phyloP scores from a whole-genome alignment of 2,888 invertebrate genomes.

The Strigamia transsilvanica region DNA sequence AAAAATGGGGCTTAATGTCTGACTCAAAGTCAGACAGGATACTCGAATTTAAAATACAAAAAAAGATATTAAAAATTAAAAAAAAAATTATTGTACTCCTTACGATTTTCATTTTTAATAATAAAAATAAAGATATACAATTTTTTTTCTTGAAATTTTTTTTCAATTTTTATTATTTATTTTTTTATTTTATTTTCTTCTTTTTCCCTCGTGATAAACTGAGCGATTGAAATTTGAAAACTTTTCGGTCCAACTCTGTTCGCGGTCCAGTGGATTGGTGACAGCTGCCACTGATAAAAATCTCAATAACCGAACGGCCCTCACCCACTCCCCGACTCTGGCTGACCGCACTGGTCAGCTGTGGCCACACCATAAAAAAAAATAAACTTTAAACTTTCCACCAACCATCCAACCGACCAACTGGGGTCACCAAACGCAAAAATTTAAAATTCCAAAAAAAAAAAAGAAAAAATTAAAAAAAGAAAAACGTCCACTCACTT shows the following conservation, averaged over 20 bases:
- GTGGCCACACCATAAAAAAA: slow-evolving; percentile 44
- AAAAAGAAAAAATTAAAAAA: neutral
- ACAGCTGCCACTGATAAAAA: slow-evolving; percentile 44
- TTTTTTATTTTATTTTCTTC: neutral
- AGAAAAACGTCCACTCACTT: slow-evolving; percentile 58
- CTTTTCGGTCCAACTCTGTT: slow-evolving; percentile 12
- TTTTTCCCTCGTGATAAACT: neutral
- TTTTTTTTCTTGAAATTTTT: too few species aligned
- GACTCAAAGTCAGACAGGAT: slow-evolving; percentile 17
- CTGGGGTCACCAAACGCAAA: neutral
- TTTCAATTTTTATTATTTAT: neutral
- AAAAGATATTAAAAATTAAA: too few species aligned
- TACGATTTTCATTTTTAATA: neutral
- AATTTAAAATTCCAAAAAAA: neutral
- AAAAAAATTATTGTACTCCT: neutral
- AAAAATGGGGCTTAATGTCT: slow-evolving; percentile 18
- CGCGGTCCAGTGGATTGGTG: slow-evolving; percentile 22
- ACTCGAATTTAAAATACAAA: neutral
- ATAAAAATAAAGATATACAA: too few species aligned
- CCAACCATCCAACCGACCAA: neutral
- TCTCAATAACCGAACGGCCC: slow-evolving; percentile 39
- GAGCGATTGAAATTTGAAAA: neutral
- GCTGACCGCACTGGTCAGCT: slow-evolving; percentile 44
- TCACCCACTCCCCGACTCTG: slow-evolving; percentile 1
- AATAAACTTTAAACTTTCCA: slow-evolving; percentile 36